Conservation (phyloP, 2,113 vertebrate genomes). For the Muscicapa adusta region DNA sequence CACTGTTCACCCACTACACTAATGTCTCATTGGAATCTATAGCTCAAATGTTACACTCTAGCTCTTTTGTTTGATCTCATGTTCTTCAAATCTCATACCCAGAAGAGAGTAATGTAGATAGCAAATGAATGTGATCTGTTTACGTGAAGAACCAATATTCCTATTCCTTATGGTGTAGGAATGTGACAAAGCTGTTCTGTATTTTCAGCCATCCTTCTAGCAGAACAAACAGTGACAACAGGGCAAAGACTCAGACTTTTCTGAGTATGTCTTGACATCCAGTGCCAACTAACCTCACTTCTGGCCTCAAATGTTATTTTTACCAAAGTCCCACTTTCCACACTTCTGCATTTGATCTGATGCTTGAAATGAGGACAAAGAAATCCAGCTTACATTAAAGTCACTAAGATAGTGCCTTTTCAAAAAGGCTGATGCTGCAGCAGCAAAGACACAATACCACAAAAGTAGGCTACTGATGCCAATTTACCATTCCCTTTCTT, state of each 20-base stretch:
- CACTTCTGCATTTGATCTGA: not conserved
- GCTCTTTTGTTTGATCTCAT: not conserved
- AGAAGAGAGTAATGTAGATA: not conserved
- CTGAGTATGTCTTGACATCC: not conserved
- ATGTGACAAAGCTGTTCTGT: not conserved
- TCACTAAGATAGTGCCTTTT: not conserved
- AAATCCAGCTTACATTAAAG: not conserved
- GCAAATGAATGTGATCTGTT: not conserved
- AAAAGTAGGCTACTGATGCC: not conserved
- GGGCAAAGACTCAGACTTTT: not conserved
- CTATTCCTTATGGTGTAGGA: not conserved
- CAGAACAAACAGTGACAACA: not conserved
- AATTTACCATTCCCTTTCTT: not conserved
- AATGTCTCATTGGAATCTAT: not conserved
- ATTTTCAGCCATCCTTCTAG: not conserved
- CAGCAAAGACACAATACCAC: not conserved
- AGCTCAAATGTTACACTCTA: not conserved
- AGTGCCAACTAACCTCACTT: not conserved
- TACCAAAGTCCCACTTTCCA: not conserved
- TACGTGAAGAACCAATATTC: not conserved
- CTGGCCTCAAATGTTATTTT: not conserved
- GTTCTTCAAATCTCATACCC: not conserved
- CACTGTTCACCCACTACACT: accelerated
- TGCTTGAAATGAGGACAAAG: not conserved
- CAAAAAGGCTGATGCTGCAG: not conserved